Evolutionary conservation across 2,888 invertebrate genomes (phyloP), one percentile per base, ranked within the genome.

Genomic region (Dynastes grantii): DNA sequence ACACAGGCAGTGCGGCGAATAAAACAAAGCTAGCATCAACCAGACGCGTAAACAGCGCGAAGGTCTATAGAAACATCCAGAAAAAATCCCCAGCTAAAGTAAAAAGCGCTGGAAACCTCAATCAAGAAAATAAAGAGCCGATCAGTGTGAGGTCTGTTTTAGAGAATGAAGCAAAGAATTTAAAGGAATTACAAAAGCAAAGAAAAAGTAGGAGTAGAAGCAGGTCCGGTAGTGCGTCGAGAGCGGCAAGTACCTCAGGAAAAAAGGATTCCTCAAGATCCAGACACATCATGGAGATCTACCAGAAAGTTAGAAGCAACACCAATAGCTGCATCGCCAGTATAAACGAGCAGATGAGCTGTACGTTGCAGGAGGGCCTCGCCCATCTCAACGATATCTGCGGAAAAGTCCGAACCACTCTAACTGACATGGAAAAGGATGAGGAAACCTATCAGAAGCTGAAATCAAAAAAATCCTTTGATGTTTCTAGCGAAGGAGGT

Each of bases 321-420:
- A 81, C 81, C 8, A 81, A 80, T 49, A 77, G 77, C 27, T 82
- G 83, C 11, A 68, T 85, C 67, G 78, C 81, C 0, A 79, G 75
- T 5, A 80, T 84, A 68, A 83, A 83, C 67, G 81, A 83, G 64
- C 81, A 84, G 49, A 84, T 84, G 81, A 84, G 84, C 77, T 80
- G 80, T 22, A 82, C 82, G 2, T 77, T 85, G 9, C 77, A 82
- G 16, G 79, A 84, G n/a, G 82, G 82, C 75, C 81, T 85, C 13
- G 82, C 82, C 32, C 83, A 81, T 29, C 73, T 84, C 40, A 83
- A 85, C 61, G 80, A 81, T 29, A 83, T 85, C 40, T 81, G 83
- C 71, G 78, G 82, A 76, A 79, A 82, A 37, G 82, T 85, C 8
- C 76, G 83, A 6, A 79, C 77, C 2, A 83, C 82, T 22, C 70